Evolutionary conservation across 2,113 vertebrate genomes (phyloP), one percentile per base, ranked within the genome.

Genomic region (Limnothrissa miodon): DNA sequence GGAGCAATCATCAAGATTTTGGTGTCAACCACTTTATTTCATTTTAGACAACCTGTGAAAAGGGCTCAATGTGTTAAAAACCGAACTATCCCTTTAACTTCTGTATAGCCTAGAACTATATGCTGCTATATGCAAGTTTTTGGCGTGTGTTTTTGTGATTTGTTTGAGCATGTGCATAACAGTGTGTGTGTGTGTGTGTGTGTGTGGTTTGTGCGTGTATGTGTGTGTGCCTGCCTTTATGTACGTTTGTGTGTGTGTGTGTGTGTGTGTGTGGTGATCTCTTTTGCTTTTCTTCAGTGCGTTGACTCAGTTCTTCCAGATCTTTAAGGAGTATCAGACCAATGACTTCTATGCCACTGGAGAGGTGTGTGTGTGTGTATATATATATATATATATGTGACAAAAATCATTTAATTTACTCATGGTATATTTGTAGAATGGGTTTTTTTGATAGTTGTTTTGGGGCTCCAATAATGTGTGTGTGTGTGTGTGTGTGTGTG

Each of bases 311-410:
- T 97, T 97, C 93, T 98, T 95, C 89, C 92, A 95, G 89, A 87
- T 96, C 79, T 98, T 97, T 89, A 94, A 94, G 6, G 95, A 95
- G 56, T 97, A 95, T 90, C 92, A 94, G 90, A 87, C 94, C 81
- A 97, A 96, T 86, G 87, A 95, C 39, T 99, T 97, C 85, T 97
- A 92, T 85, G 93, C 92, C 85, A 95, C 93, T 42, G 95, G 95
- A 81, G 95, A 98, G 95, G 96, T 96, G 29, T 90, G 92, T 84
- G 23, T 56, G 7, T 45, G 23, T 29, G 45, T 46, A 21, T 83
- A 11, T 74, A n/a, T 66, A n/a, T 66, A 8, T 66, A n/a, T 62
- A n/a, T 62, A 6, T 62, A 4, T 62, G 53, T 59, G 19, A 42
- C 42, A 42, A 42, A 42, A 42, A 42, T 4, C 42, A 42, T n/a